Base-by-base conservation (phyloP, 2,888 invertebrate genomes). In the Gastracanthus pulcherrimus region DNA sequence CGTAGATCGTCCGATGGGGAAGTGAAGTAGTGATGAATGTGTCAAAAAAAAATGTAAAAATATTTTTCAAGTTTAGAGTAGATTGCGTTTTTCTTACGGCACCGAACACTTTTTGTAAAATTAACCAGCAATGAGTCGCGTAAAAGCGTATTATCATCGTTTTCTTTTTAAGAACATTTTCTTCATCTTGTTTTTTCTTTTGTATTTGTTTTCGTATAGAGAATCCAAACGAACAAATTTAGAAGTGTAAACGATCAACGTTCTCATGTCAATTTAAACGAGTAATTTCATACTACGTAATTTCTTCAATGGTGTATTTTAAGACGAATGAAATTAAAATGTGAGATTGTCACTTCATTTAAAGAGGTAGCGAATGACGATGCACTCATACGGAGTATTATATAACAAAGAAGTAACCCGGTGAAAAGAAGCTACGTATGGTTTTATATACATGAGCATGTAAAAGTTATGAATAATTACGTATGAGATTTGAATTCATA, bases 41-140 rank as follows among this genome's bases (percentile, higher is more conserved):
- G 76, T 75, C 66, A 62, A 80, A 80, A 80, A 67, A 69, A 78
- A 41, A 9, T 79, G 79, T 79, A 79, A 70, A 82, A 79, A 82
- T 66, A 72, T 71, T 81, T 77, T 77, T 81, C 60, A 72, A 67
- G 3, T 60, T 81, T 77, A 81, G 67, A 58, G 16, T 67, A 81
- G 48, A 31, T 76, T 77, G 41, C 77, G 69, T 76, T 81, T 66
- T 81, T 76, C 41, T 55, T 80, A 76, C 34, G 55, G 19, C 80
- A 74, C 75, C 26, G 34, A 67, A 48, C 48, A 48, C 31, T 72
- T 69, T 70, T 71, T 67, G n/a, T 75, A 71, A 58, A 70, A 45
- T 55, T 41, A 23, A 45, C 11, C 34, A 38, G 19, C 48, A 66
- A 60, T 31, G 31, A n/a, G 19, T 6, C 31, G 11, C 13, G n/a